Evolutionary conservation across 2,888 invertebrate genomes (phyloP), one percentile per base, ranked within the genome.

Genomic region (Hypomecis atomaria): DNA sequence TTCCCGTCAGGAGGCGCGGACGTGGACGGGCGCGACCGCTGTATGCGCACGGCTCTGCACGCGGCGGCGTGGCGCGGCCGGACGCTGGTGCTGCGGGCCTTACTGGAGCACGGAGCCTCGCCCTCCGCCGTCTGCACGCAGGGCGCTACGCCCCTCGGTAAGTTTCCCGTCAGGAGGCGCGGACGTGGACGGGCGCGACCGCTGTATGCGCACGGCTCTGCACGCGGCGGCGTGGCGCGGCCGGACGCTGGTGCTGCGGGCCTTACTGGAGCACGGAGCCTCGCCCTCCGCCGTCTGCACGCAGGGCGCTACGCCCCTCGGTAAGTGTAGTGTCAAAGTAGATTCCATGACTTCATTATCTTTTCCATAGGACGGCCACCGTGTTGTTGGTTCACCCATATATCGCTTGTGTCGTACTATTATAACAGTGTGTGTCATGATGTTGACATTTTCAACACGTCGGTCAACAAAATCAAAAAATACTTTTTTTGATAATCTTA

Each of bases 211-310:
- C 65, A 98, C 98, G 0, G 97, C 99, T 0, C 90, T 99, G 69
- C 99, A 99, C 91, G 98, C 98, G 42, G 98, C 98, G 11, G 97
- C 98, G 57, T 99, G 99, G 99, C 97, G 99, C 82, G 99, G 99
- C 0, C 97, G 99, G 78, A 94, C 96, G 44, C 94, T 95, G 54
- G 97, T 97, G 45, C 97, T 99, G 71, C 94, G 96, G 64, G 91
- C 98, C 44, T 89, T 98, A 10, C 92, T 99, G 49, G 95, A 95
- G 77, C 95, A 95, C 74, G 97, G 97, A 5, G 98, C 98, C 0
- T 86, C 94, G 61, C 96, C 98, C 13, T 96, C 98, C 87, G 98
- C 98, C 75, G 96, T 97, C 0, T 99, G 99, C 84, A 97, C 98
- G 79, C 98, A 98, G 91, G 99, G 99, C 33, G 99, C 99, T 52